Evolutionary conservation across 2,797 vertebrate species (phyloP).

Genomic region (Helostoma temminkii): DNA sequence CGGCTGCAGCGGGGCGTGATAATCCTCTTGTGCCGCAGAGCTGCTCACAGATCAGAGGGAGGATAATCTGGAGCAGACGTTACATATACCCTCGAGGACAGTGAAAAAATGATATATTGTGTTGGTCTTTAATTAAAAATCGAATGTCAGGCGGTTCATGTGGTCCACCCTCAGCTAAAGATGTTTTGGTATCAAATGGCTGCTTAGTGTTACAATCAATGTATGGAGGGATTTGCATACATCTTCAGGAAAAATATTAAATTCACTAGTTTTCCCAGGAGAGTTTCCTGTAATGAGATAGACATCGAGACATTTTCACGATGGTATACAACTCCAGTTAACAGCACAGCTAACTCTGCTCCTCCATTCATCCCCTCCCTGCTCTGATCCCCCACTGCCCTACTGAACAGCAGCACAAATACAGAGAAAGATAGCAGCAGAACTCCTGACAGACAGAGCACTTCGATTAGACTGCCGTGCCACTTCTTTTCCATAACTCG

Average conservation of each 20-base stretch:
- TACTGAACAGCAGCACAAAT: constrained; percentile 60
- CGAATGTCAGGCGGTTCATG: constrained; percentile 23
- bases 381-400: constrained; percentile 59
- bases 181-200: constrained; percentile 29
- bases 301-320: neutral
- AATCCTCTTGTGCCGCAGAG: constrained; percentile 69
- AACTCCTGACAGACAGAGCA: constrained; percentile 14
- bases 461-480: constrained; percentile 1
- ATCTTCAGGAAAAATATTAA: neutral
- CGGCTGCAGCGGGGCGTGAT: constrained; percentile 48
- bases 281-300: neutral
- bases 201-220: constrained; percentile 15
- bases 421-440: constrained; percentile 25
- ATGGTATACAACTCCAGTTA: constrained; percentile 7
- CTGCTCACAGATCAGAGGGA: constrained; percentile 67
- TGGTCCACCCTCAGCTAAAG: constrained; percentile 20
- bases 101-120: constrained; percentile 30
- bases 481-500: neutral
- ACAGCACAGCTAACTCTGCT: constrained; percentile 20
- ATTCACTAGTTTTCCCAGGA: neutral
- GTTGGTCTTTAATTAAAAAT: constrained; percentile 53
- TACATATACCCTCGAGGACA: constrained; percentile 46
- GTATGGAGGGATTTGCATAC: constrained; percentile 28
- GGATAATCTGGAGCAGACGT: constrained; percentile 72
- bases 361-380: constrained; percentile 12